These are phyloP conservation scores for Strigamia maritima DNA, from an alignment of 2,888 invertebrate genomes.

Conservation along the genomic window DNA sequence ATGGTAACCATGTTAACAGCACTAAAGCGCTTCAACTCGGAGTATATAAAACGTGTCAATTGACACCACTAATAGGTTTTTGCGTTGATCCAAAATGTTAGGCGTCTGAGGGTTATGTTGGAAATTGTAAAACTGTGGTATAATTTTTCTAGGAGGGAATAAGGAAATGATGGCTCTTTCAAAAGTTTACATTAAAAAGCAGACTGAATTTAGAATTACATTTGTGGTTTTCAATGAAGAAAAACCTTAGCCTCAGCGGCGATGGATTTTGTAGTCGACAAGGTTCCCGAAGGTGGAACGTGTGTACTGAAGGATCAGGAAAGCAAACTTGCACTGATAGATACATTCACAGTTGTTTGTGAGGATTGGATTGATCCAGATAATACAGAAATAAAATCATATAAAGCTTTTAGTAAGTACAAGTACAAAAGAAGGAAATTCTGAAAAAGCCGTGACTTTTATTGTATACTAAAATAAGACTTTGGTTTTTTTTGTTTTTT, in stretches of 20 bases:
- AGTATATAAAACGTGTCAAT: too few relatives aligned
- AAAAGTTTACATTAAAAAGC: not conserved
- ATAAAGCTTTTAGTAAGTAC: slow-evolving; percentile 7
- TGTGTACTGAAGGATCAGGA: not conserved
- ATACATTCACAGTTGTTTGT: not conserved
- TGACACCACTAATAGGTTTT: too few relatives aligned
- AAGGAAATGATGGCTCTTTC: not conserved
- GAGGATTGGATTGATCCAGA: slow-evolving; percentile 3
- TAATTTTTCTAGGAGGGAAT: not conserved
- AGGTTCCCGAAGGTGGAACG: not conserved
- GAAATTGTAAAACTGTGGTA: too few relatives aligned
- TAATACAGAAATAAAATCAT: not conserved
- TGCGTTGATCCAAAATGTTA: too few relatives aligned
- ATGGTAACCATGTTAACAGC: too few relatives aligned
- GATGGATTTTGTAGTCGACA: not conserved
- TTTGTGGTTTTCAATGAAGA: not conserved
- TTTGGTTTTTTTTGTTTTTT: not conserved
- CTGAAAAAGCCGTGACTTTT: too few relatives aligned
- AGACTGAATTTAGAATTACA: not conserved
- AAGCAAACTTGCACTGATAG: not conserved
- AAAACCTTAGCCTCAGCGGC: not conserved
- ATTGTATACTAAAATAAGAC: not conserved
- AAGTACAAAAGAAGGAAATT: too few relatives aligned
- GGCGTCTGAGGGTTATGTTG: not conserved
- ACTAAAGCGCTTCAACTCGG: too few relatives aligned